These are phyloP conservation scores for Ommatoiulus sabulosus DNA, from an alignment of 2,888 invertebrate genomes.

Conservation along the genomic window DNA sequence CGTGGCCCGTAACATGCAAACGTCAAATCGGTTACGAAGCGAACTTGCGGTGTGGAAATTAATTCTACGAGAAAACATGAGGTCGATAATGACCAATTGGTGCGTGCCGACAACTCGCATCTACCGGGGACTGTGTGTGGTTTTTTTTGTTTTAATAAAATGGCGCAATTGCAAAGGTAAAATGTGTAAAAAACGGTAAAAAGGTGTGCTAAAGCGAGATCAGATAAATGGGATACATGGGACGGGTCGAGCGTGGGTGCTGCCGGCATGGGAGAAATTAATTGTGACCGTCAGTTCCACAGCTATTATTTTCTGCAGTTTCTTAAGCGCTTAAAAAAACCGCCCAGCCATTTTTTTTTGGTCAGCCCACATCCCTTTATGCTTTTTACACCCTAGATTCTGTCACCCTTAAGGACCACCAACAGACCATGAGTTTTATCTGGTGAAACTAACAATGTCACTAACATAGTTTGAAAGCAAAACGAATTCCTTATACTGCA, in stretches of 20 bases:
- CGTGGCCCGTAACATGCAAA: background rate
- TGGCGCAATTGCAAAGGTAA: background rate
- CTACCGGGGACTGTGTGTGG: background rate
- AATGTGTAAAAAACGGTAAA: background rate
- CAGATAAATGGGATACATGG: constrained; percentile 17
- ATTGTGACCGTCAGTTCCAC: constrained; percentile 48
- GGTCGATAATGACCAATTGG: background rate
- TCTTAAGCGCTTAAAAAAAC: background rate
- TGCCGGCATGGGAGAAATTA: constrained; percentile 36
- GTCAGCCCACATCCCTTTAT: constrained; percentile 38
- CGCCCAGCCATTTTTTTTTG: background rate
- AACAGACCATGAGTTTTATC: constrained; percentile 32
- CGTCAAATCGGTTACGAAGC: constrained; percentile 9
- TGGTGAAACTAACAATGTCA: constrained; percentile 29
- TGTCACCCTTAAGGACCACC: constrained; percentile 49
- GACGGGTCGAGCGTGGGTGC: constrained; percentile 47
- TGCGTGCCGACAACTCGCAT: background rate
- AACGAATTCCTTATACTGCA: background rate
- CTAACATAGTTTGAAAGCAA: background rate
- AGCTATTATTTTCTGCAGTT: constrained; percentile 50
- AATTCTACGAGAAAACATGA: background rate
- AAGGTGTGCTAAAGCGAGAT: constrained; percentile 45
- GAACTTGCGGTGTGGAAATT: background rate
- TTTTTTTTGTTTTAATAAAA: background rate
- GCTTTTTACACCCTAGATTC: constrained; percentile 4